Base-by-base conservation (phyloP, 2,113 vertebrate genomes). In the Chloebia gouldiae region DNA sequence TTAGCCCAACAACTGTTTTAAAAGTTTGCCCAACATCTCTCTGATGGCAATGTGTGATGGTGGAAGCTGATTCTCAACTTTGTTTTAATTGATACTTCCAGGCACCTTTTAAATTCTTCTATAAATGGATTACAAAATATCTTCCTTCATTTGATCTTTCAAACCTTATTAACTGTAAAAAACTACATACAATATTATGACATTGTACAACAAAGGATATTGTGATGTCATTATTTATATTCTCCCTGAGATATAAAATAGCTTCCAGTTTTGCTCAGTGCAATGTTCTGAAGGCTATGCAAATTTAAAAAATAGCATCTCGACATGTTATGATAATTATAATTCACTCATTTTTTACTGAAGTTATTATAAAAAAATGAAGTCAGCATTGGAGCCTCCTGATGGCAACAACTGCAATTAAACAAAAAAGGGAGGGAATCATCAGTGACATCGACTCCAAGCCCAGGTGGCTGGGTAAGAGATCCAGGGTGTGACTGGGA, bases 241-340 rank as follows among this genome's bases (percentile, higher is more conserved):
- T 76, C 42, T 83, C 42, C 42, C 60, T 59, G 47, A 47, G 35
- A 84, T 39, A 27, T n/a, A 81, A 88, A 90, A 76, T 71, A 92
- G 76, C 93, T 96, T 90, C 66, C 89, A 76, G 51, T 95, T 97
- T 97, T 97, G 95, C 96, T 96, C 96, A 96, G 94, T 90, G 95
- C 89, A 93, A 95, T 90, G 95, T 95, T 95, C 96, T 90, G 96
- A 94, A 94, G 50, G 65, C 60, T 90, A 93, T 10, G 15, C 50
- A 44, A 70, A 56, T 18, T 2, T 5, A 68, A 94, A 94, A 56
- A 60, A 73, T 30, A 50, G 21, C 31, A 90, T 37, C 35, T 90
- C 37, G 28, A 71, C 47, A 90, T 39, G 27, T 83, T 65, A 64
- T 7, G 14, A 25, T 33, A 45, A 77, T 79, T 65, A 69, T 11